Evolutionary conservation across 2,797 vertebrate genomes (phyloP), one percentile per base, ranked within the genome.

Genomic region (Enteromius treurensis): DNA sequence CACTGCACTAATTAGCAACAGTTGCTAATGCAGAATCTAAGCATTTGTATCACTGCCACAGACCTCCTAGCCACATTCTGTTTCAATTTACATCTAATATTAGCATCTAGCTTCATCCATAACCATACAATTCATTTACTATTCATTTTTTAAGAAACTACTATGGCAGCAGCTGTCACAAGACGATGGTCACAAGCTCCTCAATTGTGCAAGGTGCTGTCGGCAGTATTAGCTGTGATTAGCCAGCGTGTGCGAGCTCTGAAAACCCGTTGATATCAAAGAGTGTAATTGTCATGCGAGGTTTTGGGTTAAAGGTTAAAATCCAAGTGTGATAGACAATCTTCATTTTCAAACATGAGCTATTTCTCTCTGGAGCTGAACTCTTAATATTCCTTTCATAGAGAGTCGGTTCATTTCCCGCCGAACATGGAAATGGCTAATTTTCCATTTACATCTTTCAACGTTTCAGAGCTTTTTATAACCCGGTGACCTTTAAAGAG

Each of bases 401-500:
- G 65, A 68, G 45, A 45, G 53, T 6, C 49, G 8, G 64, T 70
- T 77, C 7, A 83, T 68, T 77, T 77, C 29, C 65, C 21, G 15
- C 19, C 8, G 26, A 77, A 71, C 26, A 62, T 77, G 49, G 42
- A 78, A 71, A 70, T 69, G 0, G 37, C 65, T 62, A 23, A 83
- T 78, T 82, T 82, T 45, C 49, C 81, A 82, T 82, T 76, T 77
- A 73, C 68, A 73, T 73, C 40, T 71, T 29, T 21, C 15, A 42
- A 13, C 45, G n/a, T 77, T 70, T 83, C 49, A 49, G 51, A 77
- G 65, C 75, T 78, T 83, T 83, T 83, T 70, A 78, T 78, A 77
- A 78, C 81, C 65, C 51, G 15, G 13, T 83, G 81, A 78, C 75
- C 81, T 83, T 83, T 78, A 37, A 71, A 83, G 53, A 78, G 75